These are phyloP conservation scores for Pandemis corylana DNA, from an alignment of 2,888 invertebrate genomes.

Conservation along the genomic window DNA sequence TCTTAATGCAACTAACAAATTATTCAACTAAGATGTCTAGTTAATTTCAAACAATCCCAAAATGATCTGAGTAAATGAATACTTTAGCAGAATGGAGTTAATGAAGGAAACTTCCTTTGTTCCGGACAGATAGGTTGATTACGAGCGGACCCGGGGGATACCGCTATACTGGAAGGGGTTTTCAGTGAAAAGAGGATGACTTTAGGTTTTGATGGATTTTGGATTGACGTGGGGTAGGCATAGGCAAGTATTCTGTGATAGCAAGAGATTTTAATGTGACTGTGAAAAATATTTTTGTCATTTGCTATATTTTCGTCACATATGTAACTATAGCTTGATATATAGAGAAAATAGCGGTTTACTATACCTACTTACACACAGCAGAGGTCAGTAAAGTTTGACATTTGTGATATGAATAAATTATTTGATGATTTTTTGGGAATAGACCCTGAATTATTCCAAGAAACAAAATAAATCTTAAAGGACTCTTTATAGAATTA, in stretches of 20 bases:
- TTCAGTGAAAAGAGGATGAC: conserved; percentile 16
- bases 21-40: conserved; percentile 23
- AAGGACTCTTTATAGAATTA: no score
- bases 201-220: conserved; percentile 11
- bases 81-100: conserved; percentile 76
- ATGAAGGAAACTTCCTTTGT: conserved; percentile 80
- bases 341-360: no score
- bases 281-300: not conserved
- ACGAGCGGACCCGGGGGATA: conserved; percentile 51
- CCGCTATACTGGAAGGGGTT: conserved; percentile 34
- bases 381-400: no score
- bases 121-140: conserved; percentile 73
- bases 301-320: no score
- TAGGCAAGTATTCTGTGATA: not conserved
- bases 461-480: no score
- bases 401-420: no score
- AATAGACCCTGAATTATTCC: no score
- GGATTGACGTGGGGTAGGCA: conserved; percentile 2
- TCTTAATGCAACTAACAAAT: conserved; percentile 7
- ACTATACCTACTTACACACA: no score
- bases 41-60: conserved; percentile 33
- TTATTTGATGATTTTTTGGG: no score
- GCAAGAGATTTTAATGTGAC: not conserved
- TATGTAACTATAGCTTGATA: no score
- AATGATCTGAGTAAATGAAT: conserved; percentile 66